Evolutionary conservation across 1,140 invertebrate species (phyloP).

Genomic region (Leguminivora glycinivorella): DNA sequence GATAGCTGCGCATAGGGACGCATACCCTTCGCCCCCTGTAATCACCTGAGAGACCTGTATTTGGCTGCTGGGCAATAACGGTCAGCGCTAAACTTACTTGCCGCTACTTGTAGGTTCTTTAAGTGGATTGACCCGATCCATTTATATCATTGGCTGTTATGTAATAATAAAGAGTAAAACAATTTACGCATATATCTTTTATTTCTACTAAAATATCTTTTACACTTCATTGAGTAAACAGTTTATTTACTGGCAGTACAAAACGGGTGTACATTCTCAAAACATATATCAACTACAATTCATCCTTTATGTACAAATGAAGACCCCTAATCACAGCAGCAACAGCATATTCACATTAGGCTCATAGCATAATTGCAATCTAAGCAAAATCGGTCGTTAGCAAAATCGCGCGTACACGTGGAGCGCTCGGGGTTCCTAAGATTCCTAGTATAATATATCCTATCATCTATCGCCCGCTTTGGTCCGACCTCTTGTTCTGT

Average conservation of each 20-base stretch:
- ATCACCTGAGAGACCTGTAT: too few relatives aligned
- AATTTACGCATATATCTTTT: background rate
- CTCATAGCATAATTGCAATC: too few relatives aligned
- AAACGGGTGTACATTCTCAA: conserved; percentile 12
- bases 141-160: background rate
- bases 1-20: too few relatives aligned
- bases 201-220: conserved; percentile 16
- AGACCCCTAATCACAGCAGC: background rate
- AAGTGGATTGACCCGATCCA: background rate
- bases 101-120: background rate
- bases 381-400: too few relatives aligned
- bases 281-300: conserved; percentile 23
- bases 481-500: too few relatives aligned
- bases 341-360: background rate
- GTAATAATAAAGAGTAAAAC: conserved; percentile 13
- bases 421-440: too few relatives aligned
- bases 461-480: too few relatives aligned
- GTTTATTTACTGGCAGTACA: conserved; percentile 18
- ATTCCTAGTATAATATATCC: too few relatives aligned
- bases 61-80: too few relatives aligned
- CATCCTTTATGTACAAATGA: background rate
- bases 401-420: too few relatives aligned
- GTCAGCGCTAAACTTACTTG: too few relatives aligned
- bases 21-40: too few relatives aligned
- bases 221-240: conserved; percentile 5